These are phyloP conservation scores for Chaetodon auriga DNA, from an alignment of 2,113 vertebrate species.

Conservation along the genomic window DNA sequence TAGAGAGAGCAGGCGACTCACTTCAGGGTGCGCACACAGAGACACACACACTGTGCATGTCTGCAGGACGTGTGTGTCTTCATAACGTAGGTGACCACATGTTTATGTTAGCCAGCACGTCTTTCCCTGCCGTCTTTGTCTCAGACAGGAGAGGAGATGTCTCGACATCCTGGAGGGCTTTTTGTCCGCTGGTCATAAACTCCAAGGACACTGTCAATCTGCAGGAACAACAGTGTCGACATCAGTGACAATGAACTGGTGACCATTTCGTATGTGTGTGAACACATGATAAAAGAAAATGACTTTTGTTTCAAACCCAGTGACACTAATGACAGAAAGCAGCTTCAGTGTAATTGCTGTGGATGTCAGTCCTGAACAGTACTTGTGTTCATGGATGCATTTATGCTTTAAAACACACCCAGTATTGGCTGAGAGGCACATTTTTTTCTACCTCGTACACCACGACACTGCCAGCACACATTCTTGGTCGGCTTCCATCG, in stretches of 20 bases:
- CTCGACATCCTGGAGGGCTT: constrained; percentile 89
- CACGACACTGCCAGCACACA: neutral
- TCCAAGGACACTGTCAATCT: constrained; percentile 91
- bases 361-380: neutral
- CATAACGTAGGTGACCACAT: constrained; percentile 28
- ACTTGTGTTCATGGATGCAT: neutral
- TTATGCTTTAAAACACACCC: neutral
- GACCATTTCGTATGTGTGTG: neutral
- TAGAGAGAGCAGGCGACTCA: constrained; percentile 55
- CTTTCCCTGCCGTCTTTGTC: constrained; percentile 45
- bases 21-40: neutral
- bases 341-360: neutral
- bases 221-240: constrained; percentile 85
- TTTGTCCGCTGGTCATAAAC: constrained; percentile 89
- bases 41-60: constrained; percentile 9
- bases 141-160: constrained; percentile 91
- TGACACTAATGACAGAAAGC: neutral
- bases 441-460: neutral
- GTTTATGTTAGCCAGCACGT: constrained; percentile 28
- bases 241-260: constrained; percentile 78
- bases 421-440: neutral
- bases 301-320: neutral
- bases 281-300: neutral
- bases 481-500: neutral
- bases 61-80: constrained; percentile 34